phyloP scores from a whole-genome alignment of 2,113 vertebrate genomes.

The Euleptes europaea region DNA sequence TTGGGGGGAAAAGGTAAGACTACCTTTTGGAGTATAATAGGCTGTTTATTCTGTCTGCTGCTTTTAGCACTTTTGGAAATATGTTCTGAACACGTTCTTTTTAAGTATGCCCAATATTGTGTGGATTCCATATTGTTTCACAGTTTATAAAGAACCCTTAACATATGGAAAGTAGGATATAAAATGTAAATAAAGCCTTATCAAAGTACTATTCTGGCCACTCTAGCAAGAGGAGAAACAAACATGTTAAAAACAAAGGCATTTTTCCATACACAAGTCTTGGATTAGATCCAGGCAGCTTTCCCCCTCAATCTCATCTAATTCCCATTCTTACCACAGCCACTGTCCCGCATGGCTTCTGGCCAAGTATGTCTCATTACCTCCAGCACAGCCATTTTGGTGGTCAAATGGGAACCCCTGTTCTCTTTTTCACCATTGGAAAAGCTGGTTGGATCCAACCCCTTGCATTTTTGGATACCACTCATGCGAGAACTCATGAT shows the following conservation, averaged over 20 bases:
- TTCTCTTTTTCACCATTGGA: too few species aligned
- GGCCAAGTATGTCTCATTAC: too few species aligned
- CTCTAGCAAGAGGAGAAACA: neutral
- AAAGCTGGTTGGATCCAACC: too few species aligned
- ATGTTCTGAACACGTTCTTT: neutral
- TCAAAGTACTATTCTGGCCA: neutral
- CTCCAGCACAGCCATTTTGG: too few species aligned
- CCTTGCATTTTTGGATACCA: neutral
- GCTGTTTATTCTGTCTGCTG: neutral
- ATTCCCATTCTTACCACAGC: too few species aligned
- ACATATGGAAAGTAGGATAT: neutral
- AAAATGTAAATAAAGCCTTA: neutral
- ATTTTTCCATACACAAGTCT: neutral
- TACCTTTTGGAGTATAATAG: neutral
- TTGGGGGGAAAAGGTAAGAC: neutral
- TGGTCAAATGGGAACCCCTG: too few species aligned
- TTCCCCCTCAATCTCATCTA: too few species aligned
- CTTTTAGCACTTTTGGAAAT: neutral
- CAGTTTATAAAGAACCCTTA: neutral
- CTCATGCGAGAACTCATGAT: neutral
- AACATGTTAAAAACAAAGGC: neutral
- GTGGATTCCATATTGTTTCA: neutral
- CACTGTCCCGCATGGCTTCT: too few species aligned
- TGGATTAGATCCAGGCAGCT: too few species aligned
- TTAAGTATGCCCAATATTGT: neutral